phyloP scores from a whole-genome alignment of 2,797 vertebrate genomes.

The Karalla daura region DNA sequence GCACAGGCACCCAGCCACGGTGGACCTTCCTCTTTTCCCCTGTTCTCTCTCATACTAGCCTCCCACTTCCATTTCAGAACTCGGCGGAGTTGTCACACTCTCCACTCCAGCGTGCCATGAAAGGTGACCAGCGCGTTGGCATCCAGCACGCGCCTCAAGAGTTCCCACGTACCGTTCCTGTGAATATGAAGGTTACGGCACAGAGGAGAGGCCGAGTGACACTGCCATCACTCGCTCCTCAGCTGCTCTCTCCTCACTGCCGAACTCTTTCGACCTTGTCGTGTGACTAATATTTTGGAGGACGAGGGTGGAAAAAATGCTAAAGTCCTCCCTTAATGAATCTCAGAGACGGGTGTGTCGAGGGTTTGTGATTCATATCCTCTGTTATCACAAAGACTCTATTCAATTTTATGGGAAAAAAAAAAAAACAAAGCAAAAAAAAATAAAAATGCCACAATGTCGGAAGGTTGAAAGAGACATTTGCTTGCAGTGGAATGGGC shows the following conservation, averaged over 20 bases:
- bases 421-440: constrained; percentile 28
- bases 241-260: constrained; percentile 8
- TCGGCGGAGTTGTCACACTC: constrained; percentile 1
- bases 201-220: constrained; percentile 39
- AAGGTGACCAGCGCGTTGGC: constrained; percentile 23
- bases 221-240: constrained; percentile 9
- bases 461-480: constrained; percentile 21
- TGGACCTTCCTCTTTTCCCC: constrained; percentile 29
- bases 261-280: constrained; percentile 17
- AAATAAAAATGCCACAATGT: constrained; percentile 10
- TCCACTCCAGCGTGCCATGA: neutral
- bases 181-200: constrained; percentile 34
- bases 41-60: constrained; percentile 38
- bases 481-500: constrained; percentile 23
- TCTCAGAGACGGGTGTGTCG: constrained; percentile 57
- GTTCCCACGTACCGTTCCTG: constrained; percentile 25
- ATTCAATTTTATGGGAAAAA: constrained; percentile 34
- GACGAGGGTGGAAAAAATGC: constrained; percentile 49
- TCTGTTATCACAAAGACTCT: constrained; percentile 53
- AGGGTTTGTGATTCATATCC: constrained; percentile 54
- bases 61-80: constrained; percentile 10
- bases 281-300: constrained; percentile 54
- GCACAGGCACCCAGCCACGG: constrained; percentile 15
- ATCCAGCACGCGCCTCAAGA: constrained; percentile 8
- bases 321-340: constrained; percentile 47